phyloP scores from a whole-genome alignment of 2,888 invertebrate genomes.

The Orthosia gothica region DNA sequence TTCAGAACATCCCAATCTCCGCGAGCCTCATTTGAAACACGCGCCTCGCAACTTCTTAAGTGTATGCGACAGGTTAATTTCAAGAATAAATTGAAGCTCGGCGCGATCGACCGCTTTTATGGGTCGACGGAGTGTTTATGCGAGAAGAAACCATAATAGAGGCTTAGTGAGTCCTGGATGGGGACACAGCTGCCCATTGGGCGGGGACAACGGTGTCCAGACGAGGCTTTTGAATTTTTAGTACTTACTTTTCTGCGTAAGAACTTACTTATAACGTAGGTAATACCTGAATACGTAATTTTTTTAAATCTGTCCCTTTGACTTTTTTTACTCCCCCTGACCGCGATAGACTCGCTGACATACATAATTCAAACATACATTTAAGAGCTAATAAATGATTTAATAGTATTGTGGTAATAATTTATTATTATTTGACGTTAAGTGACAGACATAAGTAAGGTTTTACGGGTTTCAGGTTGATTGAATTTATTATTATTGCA shows the following conservation, averaged over 20 bases:
- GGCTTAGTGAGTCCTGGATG: constrained; percentile 80
- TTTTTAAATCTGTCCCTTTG: constrained; percentile 31
- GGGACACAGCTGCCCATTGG: constrained; percentile 83
- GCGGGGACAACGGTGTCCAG: constrained; percentile 82
- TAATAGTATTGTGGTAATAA: constrained; percentile 36
- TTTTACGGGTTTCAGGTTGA: constrained; percentile 43
- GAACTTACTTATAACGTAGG: constrained; percentile 52
- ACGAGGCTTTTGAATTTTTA: constrained; percentile 82
- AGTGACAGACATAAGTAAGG: constrained; percentile 48
- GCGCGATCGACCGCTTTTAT: constrained; percentile 79
- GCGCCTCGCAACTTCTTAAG: constrained; percentile 74
- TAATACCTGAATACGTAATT: constrained; percentile 51
- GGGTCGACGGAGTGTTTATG: constrained; percentile 80
- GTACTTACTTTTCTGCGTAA: constrained; percentile 73
- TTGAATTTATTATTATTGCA: constrained; percentile 55
- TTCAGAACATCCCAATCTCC: constrained; percentile 64
- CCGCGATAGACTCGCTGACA: constrained; percentile 32
- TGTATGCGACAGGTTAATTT: constrained; percentile 89
- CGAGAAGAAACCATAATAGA: constrained; percentile 80
- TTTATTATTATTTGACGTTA: constrained; percentile 52
- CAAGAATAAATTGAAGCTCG: constrained; percentile 88
- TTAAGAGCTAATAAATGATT: constrained; percentile 46
- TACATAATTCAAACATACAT: constrained; percentile 51
- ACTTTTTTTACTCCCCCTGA: constrained; percentile 10
- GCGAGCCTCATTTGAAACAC: constrained; percentile 78